Evolutionary conservation across 2,797 vertebrate genomes (phyloP).

Genomic region (Acanthis flammea): DNA sequence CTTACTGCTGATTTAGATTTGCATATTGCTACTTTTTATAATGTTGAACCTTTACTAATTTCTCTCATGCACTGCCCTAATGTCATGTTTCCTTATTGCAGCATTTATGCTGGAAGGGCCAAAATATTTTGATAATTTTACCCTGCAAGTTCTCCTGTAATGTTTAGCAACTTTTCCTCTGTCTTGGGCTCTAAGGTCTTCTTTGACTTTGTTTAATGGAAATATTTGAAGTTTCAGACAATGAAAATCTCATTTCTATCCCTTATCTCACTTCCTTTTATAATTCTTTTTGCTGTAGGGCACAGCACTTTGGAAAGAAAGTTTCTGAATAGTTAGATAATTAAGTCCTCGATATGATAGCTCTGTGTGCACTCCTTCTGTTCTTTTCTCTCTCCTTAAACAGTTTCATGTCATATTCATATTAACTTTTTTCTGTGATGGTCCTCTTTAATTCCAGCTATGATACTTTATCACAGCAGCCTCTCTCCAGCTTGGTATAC

Average conservation of each 20-base stretch:
- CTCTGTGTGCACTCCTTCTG: not conserved
- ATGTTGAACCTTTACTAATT: not conserved
- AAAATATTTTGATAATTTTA: not conserved
- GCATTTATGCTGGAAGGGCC: not conserved
- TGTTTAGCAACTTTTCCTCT: not conserved
- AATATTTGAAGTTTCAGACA: not conserved
- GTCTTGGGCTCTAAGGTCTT: not conserved
- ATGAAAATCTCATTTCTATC: not conserved
- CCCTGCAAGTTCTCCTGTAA: not conserved
- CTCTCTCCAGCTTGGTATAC: not conserved
- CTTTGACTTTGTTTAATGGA: not conserved
- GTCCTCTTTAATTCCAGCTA: not conserved
- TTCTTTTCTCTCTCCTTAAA: conserved; percentile 9
- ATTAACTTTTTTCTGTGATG: not conserved
- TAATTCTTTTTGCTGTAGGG: not conserved
- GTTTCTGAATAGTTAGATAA: not conserved
- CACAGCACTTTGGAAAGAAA: not conserved
- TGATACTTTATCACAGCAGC: not conserved
- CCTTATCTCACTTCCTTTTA: not conserved
- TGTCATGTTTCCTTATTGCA: not conserved
- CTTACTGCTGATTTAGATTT: not conserved
- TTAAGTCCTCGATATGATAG: not conserved
- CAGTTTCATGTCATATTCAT: not conserved
- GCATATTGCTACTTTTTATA: not conserved
- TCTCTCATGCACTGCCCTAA: not conserved